phyloP scores from a whole-genome alignment of 2,888 invertebrate genomes.

The Sericinus montela region DNA sequence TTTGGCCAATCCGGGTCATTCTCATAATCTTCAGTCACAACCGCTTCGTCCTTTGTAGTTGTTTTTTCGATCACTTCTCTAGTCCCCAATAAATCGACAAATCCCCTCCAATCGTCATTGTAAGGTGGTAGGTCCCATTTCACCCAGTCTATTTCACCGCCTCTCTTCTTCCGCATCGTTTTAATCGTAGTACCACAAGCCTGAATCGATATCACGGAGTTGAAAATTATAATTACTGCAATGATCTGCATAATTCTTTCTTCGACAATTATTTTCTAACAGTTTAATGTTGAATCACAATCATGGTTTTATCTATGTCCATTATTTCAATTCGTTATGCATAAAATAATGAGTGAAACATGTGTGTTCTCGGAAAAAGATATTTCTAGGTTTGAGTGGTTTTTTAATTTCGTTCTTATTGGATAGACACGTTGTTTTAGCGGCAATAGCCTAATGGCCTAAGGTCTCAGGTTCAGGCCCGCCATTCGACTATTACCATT shows the following conservation, averaged over 20 bases:
- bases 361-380: no score
- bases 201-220: not conserved
- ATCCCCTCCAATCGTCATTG: slow-evolving; percentile 13
- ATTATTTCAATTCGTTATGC: slow-evolving; percentile 8
- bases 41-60: not conserved
- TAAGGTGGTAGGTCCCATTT: slow-evolving; percentile 6
- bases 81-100: slow-evolving; percentile 10
- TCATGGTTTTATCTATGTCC: slow-evolving; percentile 2
- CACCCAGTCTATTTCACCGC: not conserved
- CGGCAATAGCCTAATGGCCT: no score
- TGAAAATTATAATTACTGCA: not conserved
- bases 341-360: not conserved
- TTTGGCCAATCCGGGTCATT: not conserved
- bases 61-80: not conserved
- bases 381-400: no score
- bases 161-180: not conserved
- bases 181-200: not conserved
- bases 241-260: not conserved
- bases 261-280: not conserved
- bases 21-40: not conserved
- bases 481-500: no score
- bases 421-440: no score
- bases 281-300: not conserved
- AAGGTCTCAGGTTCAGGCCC: no score
- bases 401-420: no score